Evolutionary conservation across 2,797 vertebrate species (phyloP).

Genomic region (Steatocranus sp.): DNA sequence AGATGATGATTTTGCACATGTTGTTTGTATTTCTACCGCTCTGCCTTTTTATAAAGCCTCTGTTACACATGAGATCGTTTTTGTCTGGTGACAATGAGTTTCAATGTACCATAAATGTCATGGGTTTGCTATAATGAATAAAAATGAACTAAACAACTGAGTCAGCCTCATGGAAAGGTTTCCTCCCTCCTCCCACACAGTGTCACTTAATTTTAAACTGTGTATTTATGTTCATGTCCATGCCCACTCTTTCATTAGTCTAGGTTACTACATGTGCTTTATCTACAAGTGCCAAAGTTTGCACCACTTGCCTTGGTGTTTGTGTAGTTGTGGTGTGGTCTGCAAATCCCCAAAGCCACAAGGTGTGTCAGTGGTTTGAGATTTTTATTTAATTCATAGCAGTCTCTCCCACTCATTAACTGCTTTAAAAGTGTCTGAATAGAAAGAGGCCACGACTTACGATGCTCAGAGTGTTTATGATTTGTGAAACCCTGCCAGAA

Average conservation of each 20-base stretch:
- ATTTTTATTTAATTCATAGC: not conserved
- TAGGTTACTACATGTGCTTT: not conserved
- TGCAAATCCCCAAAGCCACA: not conserved
- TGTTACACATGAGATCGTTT: not conserved
- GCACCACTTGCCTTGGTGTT: not conserved
- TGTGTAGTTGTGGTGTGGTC: constrained; percentile 4
- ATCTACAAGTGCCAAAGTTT: not conserved
- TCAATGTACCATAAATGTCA: constrained; percentile 15
- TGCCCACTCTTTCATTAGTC: not conserved
- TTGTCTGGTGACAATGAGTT: not conserved
- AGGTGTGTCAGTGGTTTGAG: constrained; percentile 18
- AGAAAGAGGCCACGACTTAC: not conserved
- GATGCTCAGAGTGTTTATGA: constrained; percentile 24
- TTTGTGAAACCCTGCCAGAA: constrained; percentile 27
- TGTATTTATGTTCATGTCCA: not conserved
- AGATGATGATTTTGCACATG: constrained; percentile 15
- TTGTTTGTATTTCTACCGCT: not conserved
- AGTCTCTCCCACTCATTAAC: constrained; percentile 37
- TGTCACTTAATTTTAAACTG: not conserved
- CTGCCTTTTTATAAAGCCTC: not conserved
- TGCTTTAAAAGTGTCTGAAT: constrained; percentile 35
- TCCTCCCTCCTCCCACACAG: constrained; percentile 48
- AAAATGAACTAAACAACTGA: constrained; percentile 18
- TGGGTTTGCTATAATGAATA: constrained; percentile 36
- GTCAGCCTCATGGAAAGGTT: constrained; percentile 39